Conservation (phyloP, 2,113 vertebrate genomes). For the Polypterus senegalus region DNA sequence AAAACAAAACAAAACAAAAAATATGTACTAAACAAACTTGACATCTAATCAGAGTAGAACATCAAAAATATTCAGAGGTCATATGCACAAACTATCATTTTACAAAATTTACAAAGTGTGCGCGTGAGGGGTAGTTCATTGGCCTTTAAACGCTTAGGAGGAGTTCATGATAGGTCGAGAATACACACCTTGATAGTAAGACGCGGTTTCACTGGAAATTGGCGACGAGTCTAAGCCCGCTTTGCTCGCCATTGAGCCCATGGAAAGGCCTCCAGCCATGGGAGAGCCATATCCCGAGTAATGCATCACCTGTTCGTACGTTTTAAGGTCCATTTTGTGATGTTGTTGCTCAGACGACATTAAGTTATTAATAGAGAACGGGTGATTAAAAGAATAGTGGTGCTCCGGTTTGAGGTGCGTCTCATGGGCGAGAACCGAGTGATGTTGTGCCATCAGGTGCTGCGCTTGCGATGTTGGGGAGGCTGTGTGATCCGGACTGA, state of each 20-base stretch:
- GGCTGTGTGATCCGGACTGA: slow-evolving; percentile 68
- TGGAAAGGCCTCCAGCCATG: slow-evolving; percentile 80
- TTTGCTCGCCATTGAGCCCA: slow-evolving; percentile 90
- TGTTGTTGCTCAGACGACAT: slow-evolving; percentile 97
- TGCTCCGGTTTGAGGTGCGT: slow-evolving; percentile 93
- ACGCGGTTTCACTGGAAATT: slow-evolving; percentile 71
- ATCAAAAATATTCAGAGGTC: slow-evolving; percentile 48
- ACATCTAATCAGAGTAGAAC: slow-evolving; percentile 59
- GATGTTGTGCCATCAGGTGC: slow-evolving; percentile 76
- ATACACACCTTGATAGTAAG: slow-evolving; percentile 92
- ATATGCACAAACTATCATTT: slow-evolving; percentile 53
- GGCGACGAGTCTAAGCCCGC: slow-evolving; percentile 74
- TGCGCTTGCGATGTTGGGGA: slow-evolving; percentile 63
- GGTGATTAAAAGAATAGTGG: slow-evolving; percentile 97
- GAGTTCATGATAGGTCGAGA: slow-evolving; percentile 98
- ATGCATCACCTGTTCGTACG: slow-evolving; percentile 98
- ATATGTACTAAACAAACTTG: slow-evolving; percentile 49
- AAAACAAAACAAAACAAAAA: slow-evolving; percentile 31
- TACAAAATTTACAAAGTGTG: slow-evolving; percentile 56
- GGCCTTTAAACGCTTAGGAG: slow-evolving; percentile 50
- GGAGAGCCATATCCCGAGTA: slow-evolving; percentile 88
- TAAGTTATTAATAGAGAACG: slow-evolving; percentile 96
- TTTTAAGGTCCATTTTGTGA: slow-evolving; percentile 98
- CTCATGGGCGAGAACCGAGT: slow-evolving; percentile 75
- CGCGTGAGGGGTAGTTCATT: slow-evolving; percentile 30